A percentile compares a stretch with the other conserved stretches of the same genome.
phyloP scores from a whole-genome alignment of 2,113 vertebrate species.

The Perognathus longimembris region DNA sequence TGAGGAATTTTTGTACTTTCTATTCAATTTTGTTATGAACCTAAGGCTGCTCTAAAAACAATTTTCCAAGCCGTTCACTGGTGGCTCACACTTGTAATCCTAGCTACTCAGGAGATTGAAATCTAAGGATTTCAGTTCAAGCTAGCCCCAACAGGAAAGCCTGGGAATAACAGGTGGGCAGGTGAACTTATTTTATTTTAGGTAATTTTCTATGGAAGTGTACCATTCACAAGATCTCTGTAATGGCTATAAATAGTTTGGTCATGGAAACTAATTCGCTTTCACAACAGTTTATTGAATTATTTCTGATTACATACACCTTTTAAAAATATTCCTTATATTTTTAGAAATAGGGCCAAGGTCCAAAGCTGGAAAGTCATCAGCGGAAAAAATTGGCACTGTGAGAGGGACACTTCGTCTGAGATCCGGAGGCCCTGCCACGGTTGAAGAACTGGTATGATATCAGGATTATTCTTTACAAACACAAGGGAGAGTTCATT shows the following conservation, averaged over 20 bases:
- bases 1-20: not conserved
- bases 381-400: constrained; percentile 88
- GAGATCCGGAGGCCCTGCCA: constrained; percentile 94
- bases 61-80: too few relatives aligned
- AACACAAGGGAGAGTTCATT: not conserved
- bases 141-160: too few relatives aligned
- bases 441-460: constrained; percentile 93
- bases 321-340: constrained; percentile 39
- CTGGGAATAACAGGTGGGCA: not conserved
- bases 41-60: not conserved
- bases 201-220: constrained; percentile 14
- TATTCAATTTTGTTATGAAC: not conserved
- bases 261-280: not conserved
- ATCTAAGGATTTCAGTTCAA: too few relatives aligned
- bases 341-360: constrained; percentile 93
- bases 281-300: not conserved
- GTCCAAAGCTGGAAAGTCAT: constrained; percentile 87
- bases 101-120: too few relatives aligned
- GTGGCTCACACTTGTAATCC: too few relatives aligned
- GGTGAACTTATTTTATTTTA: not conserved
- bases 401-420: constrained; percentile 93
- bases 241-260: not conserved
- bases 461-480: not conserved
- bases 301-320: not conserved
- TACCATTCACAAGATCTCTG: not conserved